Base-by-base conservation (phyloP, 2,888 invertebrate genomes). In the Leptura quadrifasciata region DNA sequence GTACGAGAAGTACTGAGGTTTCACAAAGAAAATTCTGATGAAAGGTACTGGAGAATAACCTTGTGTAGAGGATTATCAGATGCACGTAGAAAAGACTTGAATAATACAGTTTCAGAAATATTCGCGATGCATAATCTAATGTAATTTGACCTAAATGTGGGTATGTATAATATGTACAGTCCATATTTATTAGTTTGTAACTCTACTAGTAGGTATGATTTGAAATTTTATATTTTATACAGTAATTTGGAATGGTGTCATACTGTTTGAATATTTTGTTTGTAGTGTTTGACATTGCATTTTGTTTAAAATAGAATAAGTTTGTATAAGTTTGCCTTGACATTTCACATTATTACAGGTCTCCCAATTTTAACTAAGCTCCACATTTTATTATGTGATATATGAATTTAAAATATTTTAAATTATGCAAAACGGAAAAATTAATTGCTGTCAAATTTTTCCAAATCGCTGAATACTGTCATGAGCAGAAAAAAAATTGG, bases 61-160 rank as follows among this genome's bases (percentile, higher is more conserved):
- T 68, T 88, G 27, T 77, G 85, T n/a, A 52, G 79, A 4, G 88
- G 85, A 5, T 76, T 88, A 58, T 67, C 52, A 15, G 74, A 74
- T 18, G 86, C 86, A 31, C 78, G 87, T 15, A 76, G 88, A 21
- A 84, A 75, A 8, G 88, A 88, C 77, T 79, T 88, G 10, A 72
- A 76, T 21, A 54, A 75, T 6, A 52, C 75, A 63, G 83, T 86
- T 9, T 76, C 82, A 71, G 21, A 64, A 17, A 76, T 82, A 61
- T 81, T 81, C 73, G 82, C 82, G 12, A 73, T 35, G 21, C 52
- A 77, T 73, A 17, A 18, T 10, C 5, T 73, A 24, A 61, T 61
- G 21, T 72, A 58, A 61, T 17, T 21, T 65, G 18, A 39, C n/a
- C 0, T 20, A 65, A 65, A 15, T 18, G 5, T 17, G 15, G 15